phyloP scores from a whole-genome alignment of 2,113 vertebrate species.

The Tetraodon nigroviridis region DNA sequence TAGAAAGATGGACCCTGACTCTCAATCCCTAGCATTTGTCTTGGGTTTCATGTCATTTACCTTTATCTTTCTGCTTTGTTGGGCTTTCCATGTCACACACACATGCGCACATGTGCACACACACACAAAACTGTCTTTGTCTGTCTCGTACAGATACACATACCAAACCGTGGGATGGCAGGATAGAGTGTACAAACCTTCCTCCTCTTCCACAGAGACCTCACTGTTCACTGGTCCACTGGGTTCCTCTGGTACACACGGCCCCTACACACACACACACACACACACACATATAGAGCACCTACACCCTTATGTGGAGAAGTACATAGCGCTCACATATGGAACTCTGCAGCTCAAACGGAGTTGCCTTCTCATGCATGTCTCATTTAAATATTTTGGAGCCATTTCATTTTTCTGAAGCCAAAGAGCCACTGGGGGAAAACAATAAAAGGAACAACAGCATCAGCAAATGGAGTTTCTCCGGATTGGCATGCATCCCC shows the following conservation, averaged over 20 bases:
- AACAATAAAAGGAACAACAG: constrained; percentile 59
- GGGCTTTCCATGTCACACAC: neutral
- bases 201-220: constrained; percentile 72
- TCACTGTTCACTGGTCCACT: constrained; percentile 79
- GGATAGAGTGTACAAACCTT: constrained; percentile 37
- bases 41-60: constrained; percentile 16
- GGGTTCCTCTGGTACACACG: constrained; percentile 76
- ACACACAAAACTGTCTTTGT: constrained; percentile 8
- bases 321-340: constrained; percentile 3
- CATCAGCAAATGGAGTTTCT: constrained; percentile 63
- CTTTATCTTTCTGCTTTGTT: constrained; percentile 27
- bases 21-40: constrained; percentile 1
- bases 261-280: constrained; percentile 41
- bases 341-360: constrained; percentile 12
- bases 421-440: constrained; percentile 42
- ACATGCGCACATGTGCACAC: neutral
- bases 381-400: constrained; percentile 51
- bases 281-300: constrained; percentile 11
- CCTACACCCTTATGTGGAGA: constrained; percentile 7
- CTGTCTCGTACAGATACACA: constrained; percentile 17
- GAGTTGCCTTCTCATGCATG: constrained; percentile 9
- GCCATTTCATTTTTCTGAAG: constrained; percentile 40
- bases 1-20: constrained; percentile 44
- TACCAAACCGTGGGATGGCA: constrained; percentile 35
- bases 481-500: constrained; percentile 63